Evolutionary conservation across 2,113 vertebrate genomes (phyloP), one percentile per base, ranked within the genome.

Genomic region (Saccopteryx bilineata): DNA sequence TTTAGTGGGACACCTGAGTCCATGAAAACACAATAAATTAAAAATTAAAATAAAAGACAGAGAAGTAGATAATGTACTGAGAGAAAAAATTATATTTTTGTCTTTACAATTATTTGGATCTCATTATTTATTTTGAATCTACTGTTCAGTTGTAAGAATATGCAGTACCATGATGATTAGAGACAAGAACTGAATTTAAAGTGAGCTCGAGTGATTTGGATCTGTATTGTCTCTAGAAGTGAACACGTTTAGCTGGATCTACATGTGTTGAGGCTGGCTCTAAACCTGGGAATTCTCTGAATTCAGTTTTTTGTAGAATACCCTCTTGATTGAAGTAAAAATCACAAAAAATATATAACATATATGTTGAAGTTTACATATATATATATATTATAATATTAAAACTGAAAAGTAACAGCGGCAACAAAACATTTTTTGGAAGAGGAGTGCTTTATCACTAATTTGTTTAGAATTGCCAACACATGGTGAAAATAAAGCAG

Each of bases 251-350:
- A 74, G 15, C 24, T 80, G 19, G n/a, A 26, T 80, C 17, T 31
- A 8, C 9, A 1, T 66, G 26, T 74, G 5, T 85, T 39, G 31
- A 78, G 46, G 14, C 28, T 92, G 76, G 17, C 13, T 69, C 28
- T 31, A 4, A 84, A 69, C 31, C 63, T 75, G 11, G 28, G 71
- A 90, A 19, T 75, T 88, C 23, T 78, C n/a, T 21, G 39, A 96
- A 96, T 89, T 91, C 18, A 28, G 1, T 91, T 94, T 28, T 46
- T 93, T 91, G 12, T 71, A 52, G 90, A 86, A 89, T 71, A 74
- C 15, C 31, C 24, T 63, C 50, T 79, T 94, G 68, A 82, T 66
- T 65, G 56, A 86, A 83, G 50, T 11, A 83, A 83, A 72, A 68
- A 93, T 33, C 28, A 91, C 39, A 48, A 69, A 93, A 65, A 72